phyloP scores from a whole-genome alignment of 2,888 invertebrate species.

The Ochropleura leucogaster region DNA sequence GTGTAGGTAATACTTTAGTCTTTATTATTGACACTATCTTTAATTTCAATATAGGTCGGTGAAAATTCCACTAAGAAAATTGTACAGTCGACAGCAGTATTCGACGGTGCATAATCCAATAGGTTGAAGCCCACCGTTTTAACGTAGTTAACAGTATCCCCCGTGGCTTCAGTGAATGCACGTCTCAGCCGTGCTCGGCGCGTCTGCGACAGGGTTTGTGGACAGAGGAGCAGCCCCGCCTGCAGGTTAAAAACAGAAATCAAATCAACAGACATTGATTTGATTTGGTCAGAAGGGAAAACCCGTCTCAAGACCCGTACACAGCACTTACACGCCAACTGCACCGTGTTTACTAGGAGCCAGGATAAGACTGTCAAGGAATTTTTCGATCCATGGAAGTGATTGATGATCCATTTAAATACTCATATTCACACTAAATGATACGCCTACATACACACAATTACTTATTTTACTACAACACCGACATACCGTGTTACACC shows the following conservation, averaged over 20 bases:
- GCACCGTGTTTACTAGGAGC: constrained; percentile 56
- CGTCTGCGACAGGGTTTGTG: constrained; percentile 97
- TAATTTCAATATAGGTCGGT: background rate
- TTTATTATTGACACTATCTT: constrained; percentile 14
- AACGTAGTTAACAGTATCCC: constrained; percentile 96
- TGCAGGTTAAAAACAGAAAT: constrained; percentile 89
- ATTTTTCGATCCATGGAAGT: constrained; percentile 38
- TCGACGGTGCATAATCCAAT: constrained; percentile 84
- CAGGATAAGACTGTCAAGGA: constrained; percentile 58
- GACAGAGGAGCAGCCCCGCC: constrained; percentile 96
- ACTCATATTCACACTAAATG: constrained; percentile 60
- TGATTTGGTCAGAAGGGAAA: constrained; percentile 75
- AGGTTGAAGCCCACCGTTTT: constrained; percentile 94
- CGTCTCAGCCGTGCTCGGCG: constrained; percentile 96
- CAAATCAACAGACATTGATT: constrained; percentile 83
- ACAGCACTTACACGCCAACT: constrained; percentile 87
- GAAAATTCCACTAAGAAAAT: constrained; percentile 64
- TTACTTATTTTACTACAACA: constrained; percentile 52
- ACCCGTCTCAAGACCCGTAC: constrained; percentile 82
- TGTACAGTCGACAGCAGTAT: constrained; percentile 85
- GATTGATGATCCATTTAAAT: constrained; percentile 50
- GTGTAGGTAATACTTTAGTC: constrained; percentile 1
- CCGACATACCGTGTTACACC: constrained; percentile 47
- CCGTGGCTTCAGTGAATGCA: constrained; percentile 97
- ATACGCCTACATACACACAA: constrained; percentile 51